Evolutionary conservation across 2,113 vertebrate genomes (phyloP).

Genomic region (Phalacrocorax pelagicus): DNA sequence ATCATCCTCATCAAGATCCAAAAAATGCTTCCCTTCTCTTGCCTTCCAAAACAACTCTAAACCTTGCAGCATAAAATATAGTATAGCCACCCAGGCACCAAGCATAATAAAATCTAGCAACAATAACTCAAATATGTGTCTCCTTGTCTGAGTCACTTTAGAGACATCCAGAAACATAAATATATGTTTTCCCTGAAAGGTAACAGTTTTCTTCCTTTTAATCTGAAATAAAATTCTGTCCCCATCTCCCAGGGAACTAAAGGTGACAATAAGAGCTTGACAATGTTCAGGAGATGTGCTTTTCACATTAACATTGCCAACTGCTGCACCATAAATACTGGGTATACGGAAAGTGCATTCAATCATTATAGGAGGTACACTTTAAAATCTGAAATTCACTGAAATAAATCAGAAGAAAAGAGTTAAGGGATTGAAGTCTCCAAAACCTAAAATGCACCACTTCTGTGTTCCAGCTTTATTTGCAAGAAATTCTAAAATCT

Average conservation of each 20-base stretch:
- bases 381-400: conserved; percentile 58
- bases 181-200: conserved; percentile 66
- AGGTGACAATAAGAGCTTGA: conserved; percentile 67
- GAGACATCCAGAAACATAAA: conserved; percentile 68
- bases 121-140: conserved; percentile 66
- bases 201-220: conserved; percentile 66
- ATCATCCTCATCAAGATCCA: conserved; percentile 37
- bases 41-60: conserved; percentile 43
- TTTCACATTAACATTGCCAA: conserved; percentile 67
- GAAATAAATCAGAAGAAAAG: conserved; percentile 58
- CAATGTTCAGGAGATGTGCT: conserved; percentile 62
- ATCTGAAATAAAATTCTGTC: conserved; percentile 69
- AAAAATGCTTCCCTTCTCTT: not conserved
- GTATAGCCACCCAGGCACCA: conserved; percentile 55
- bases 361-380: conserved; percentile 57
- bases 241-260: conserved; percentile 60
- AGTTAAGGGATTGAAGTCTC: conserved; percentile 14
- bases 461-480: conserved; percentile 15
- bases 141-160: conserved; percentile 65
- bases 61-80: conserved; percentile 58
- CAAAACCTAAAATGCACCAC: not conserved
- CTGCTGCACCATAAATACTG: conserved; percentile 53
- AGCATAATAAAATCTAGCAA: conserved; percentile 63
- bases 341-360: conserved; percentile 35
- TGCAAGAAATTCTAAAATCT: conserved; percentile 40